These are phyloP conservation scores for Thera obeliscata DNA, from an alignment of 2,888 invertebrate genomes.

Conservation along the genomic window DNA sequence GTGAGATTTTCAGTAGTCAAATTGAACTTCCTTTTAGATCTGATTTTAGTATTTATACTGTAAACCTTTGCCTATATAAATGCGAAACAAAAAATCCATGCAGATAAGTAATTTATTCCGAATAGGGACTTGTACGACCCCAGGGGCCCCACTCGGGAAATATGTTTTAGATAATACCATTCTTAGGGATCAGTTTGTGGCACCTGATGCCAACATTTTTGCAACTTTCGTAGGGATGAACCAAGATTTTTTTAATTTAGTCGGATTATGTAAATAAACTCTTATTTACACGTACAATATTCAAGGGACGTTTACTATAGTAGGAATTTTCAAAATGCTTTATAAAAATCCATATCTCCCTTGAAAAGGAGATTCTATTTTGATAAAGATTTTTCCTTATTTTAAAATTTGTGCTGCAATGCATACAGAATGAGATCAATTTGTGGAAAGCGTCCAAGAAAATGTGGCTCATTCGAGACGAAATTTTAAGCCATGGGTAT, in stretches of 20 bases:
- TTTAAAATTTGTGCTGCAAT: constrained; percentile 30
- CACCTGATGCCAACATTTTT: constrained; percentile 75
- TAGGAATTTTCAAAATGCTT: constrained; percentile 14
- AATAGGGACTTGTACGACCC: constrained; percentile 69
- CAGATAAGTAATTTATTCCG: constrained; percentile 76
- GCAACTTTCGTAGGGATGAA: constrained; percentile 56
- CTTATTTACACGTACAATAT: constrained; percentile 34
- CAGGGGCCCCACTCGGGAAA: constrained; percentile 57
- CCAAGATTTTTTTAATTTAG: constrained; percentile 59
- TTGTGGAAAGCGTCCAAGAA: constrained; percentile 34
- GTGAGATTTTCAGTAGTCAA: neutral
- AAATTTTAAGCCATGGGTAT: constrained; percentile 14
- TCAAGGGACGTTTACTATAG: constrained; percentile 17
- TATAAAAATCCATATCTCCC: constrained; percentile 24
- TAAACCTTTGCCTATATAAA: constrained; percentile 53
- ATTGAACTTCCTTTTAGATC: constrained; percentile 15
- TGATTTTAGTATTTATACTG: constrained; percentile 39
- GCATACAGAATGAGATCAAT: constrained; percentile 34
- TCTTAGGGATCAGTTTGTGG: constrained; percentile 72
- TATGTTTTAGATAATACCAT: constrained; percentile 77
- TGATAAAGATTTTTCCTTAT: constrained; percentile 32
- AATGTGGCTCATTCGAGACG: constrained; percentile 22
- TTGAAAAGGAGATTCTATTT: constrained; percentile 29
- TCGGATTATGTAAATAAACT: constrained; percentile 40
- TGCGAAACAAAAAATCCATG: constrained; percentile 56